Evolutionary conservation across 2,113 vertebrate species (phyloP).

Genomic region (Garra rufa): DNA sequence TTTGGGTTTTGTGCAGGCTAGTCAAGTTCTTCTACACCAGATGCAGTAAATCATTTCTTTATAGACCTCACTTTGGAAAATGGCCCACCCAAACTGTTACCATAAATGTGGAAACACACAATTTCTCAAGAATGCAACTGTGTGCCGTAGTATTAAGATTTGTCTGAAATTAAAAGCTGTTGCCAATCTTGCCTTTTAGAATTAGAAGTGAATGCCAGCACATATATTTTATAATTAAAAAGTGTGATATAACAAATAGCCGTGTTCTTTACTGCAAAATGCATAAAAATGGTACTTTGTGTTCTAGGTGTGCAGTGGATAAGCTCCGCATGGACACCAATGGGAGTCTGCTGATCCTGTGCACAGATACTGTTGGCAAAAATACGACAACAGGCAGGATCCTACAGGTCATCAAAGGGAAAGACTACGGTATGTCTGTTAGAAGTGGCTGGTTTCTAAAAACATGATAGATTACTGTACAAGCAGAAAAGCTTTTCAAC

Average conservation of each 20-base stretch:
- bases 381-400: conserved; percentile 92
- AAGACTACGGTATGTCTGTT: conserved; percentile 90
- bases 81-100: background rate
- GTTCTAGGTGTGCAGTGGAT: conserved; percentile 90
- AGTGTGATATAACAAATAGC: background rate
- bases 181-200: background rate
- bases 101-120: background rate
- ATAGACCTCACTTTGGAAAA: background rate
- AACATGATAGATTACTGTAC: conserved; percentile 22
- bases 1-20: background rate
- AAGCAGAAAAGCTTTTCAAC: conserved; percentile 9
- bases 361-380: conserved; percentile 90
- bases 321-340: conserved; percentile 83
- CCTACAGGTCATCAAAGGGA: conserved; percentile 92
- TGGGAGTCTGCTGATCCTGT: conserved; percentile 90
- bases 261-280: background rate
- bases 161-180: background rate
- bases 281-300: conserved; percentile 32
- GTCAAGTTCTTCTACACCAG: background rate
- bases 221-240: background rate
- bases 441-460: conserved; percentile 4
- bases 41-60: background rate
- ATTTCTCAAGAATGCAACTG: background rate
- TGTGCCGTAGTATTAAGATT: background rate
- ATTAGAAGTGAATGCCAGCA: background rate